Evolutionary conservation across 2,797 vertebrate genomes (phyloP).

Genomic region (Brachyalestes nurse): DNA sequence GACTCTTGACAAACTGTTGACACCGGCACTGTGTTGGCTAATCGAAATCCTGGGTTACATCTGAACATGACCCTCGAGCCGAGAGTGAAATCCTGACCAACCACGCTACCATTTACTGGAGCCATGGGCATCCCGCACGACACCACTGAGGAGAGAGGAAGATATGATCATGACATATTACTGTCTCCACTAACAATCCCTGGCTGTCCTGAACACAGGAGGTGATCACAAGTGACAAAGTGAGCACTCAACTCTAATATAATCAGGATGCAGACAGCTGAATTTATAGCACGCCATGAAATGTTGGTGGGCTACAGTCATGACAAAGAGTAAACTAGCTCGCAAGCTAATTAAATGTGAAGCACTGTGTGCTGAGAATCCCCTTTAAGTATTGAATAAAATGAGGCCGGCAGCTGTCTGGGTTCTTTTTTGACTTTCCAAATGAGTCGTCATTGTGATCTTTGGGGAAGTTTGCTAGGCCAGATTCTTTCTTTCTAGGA

Average conservation of each 20-base stretch:
- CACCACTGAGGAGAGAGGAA: constrained; percentile 77
- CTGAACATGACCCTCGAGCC: constrained; percentile 88
- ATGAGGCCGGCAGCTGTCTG: too few relatives aligned
- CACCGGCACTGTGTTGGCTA: constrained; percentile 77
- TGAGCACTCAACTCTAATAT: constrained; percentile 7
- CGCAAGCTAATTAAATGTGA: not conserved
- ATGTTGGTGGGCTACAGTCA: not conserved
- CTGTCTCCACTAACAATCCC: not conserved
- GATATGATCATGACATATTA: not conserved
- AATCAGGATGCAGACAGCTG: constrained; percentile 19
- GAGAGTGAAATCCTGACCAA: constrained; percentile 92
- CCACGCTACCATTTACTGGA: constrained; percentile 88
- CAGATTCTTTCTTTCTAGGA: too few relatives aligned
- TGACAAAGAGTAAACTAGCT: not conserved
- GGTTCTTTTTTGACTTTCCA: too few relatives aligned
- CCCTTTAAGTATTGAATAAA: not conserved
- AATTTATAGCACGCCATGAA: constrained; percentile 6
- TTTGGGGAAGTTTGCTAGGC: too few relatives aligned
- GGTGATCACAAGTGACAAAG: constrained; percentile 22
- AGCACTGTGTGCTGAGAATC: constrained; percentile 1
- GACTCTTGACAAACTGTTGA: constrained; percentile 86
- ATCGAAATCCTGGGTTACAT: constrained; percentile 90
- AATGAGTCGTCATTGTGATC: too few relatives aligned
- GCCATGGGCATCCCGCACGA: constrained; percentile 92
- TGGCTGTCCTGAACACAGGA: not conserved